Percentiles rank a stretch among this genome's conserved stretches.
These are phyloP conservation scores for Paratrypauchen microcephalus DNA, from an alignment of 2,797 vertebrate genomes.

Conservation along the genomic window DNA sequence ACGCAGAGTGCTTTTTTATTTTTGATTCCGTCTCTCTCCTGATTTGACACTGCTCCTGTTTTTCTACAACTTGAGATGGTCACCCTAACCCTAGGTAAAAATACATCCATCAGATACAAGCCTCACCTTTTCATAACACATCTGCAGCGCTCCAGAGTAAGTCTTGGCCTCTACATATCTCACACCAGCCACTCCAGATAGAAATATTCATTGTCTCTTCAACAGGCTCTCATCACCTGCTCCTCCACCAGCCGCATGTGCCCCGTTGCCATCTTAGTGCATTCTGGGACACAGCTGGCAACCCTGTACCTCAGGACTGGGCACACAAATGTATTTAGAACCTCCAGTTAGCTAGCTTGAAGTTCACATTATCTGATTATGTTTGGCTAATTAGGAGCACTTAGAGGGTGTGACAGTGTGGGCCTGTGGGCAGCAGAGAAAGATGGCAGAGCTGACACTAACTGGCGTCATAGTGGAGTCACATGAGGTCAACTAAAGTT, in stretches of 20 bases:
- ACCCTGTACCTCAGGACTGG: constrained; percentile 18
- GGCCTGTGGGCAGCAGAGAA: constrained; percentile 1
- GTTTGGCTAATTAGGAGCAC: constrained; percentile 47
- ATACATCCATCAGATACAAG: background rate
- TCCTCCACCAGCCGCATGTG: constrained; percentile 11
- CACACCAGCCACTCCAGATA: background rate
- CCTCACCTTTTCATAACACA: constrained; percentile 21
- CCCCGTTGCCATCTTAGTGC: constrained; percentile 24
- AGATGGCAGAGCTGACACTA: background rate
- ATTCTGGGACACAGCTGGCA: constrained; percentile 21
- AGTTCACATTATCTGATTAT: constrained; percentile 43
- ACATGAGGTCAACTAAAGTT: constrained; percentile 6
- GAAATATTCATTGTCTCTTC: constrained; percentile 14
- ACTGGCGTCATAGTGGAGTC: constrained; percentile 13
- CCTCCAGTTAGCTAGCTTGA: constrained; percentile 38
- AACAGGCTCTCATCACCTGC: constrained; percentile 22
- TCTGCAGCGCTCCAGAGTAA: constrained; percentile 13
- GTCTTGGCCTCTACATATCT: background rate
- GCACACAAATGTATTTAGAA: constrained; percentile 14
- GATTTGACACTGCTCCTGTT: too few species aligned
- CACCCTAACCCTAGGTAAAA: too few species aligned
- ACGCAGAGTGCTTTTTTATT: too few species aligned
- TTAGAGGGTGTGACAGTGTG: constrained; percentile 20
- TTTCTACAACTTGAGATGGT: too few species aligned
- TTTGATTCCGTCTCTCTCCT: too few species aligned